Conservation (phyloP, 2,888 invertebrate species). For the Mycogona germanica region DNA sequence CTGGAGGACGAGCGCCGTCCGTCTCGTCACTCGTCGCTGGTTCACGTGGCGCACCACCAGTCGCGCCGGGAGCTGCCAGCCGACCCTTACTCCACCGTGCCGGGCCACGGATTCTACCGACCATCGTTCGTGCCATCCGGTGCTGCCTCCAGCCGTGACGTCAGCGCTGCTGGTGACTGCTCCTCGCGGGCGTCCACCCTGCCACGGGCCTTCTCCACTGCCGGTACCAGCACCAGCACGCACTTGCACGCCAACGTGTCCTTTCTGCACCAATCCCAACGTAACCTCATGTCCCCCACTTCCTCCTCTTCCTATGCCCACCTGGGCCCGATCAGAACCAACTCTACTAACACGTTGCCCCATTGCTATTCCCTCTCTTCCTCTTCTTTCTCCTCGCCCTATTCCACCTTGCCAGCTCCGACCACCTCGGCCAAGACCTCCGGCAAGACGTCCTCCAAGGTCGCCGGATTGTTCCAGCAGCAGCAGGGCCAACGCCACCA, state of each 20-base stretch:
- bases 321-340: conserved; percentile 34
- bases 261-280: conserved; percentile 18
- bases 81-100: no score
- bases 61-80: no score
- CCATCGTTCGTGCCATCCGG: conserved; percentile 8
- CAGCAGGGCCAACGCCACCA: background rate
- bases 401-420: background rate
- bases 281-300: background rate
- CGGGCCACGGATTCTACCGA: no score
- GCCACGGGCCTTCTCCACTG: no score
- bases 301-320: conserved; percentile 13
- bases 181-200: conserved; percentile 16
- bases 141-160: conserved; percentile 5
- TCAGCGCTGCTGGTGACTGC: background rate
- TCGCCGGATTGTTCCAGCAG: background rate
- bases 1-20: no score
- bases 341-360: conserved; percentile 4
- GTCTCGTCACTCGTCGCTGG: no score
- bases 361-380: conserved; percentile 11
- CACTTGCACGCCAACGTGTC: conserved; percentile 20
- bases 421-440: background rate
- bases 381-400: background rate
- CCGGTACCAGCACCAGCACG: no score
- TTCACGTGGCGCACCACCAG: no score
- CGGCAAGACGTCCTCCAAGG: background rate